phyloP scores from a whole-genome alignment of 2,113 vertebrate species.

The Ictidomys tridecemlineatus region DNA sequence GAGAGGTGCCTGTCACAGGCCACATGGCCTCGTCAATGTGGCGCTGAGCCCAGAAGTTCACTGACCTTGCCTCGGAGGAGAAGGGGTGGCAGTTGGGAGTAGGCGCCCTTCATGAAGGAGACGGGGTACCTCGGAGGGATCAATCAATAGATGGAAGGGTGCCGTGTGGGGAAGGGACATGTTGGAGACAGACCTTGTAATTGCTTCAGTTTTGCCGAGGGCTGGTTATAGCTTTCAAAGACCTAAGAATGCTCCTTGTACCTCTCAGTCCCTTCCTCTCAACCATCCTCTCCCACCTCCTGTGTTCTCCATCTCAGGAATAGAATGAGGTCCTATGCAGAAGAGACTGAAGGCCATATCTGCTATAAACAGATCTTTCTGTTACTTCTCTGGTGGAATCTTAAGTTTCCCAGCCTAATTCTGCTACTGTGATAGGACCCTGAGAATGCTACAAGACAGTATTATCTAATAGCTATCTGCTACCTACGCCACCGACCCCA shows the following conservation, averaged over 20 bases:
- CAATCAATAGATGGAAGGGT: background rate
- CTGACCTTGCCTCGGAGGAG: too few relatives aligned
- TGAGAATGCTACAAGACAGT: background rate
- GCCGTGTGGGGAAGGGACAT: fast-evolving
- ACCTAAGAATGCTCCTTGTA: background rate
- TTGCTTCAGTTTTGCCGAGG: background rate
- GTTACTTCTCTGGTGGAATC: background rate
- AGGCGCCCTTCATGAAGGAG: background rate
- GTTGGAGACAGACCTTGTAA: background rate
- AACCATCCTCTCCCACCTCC: fast-evolving
- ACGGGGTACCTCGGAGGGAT: background rate
- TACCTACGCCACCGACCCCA: background rate
- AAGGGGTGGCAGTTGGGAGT: fast-evolving
- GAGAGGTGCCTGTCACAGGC: background rate
- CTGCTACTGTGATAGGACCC: too few relatives aligned
- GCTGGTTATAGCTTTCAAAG: background rate
- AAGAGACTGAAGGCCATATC: background rate
- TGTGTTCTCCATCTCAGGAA: background rate
- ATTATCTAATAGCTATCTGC: too few relatives aligned
- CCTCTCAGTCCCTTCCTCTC: background rate
- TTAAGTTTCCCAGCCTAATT: background rate
- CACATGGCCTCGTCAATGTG: fast-evolving
- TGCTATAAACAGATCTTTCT: background rate
- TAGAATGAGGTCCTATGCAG: background rate
- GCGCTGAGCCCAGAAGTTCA: background rate